Conservation (phyloP, 2,797 vertebrate species). For the Pampus argenteus region DNA sequence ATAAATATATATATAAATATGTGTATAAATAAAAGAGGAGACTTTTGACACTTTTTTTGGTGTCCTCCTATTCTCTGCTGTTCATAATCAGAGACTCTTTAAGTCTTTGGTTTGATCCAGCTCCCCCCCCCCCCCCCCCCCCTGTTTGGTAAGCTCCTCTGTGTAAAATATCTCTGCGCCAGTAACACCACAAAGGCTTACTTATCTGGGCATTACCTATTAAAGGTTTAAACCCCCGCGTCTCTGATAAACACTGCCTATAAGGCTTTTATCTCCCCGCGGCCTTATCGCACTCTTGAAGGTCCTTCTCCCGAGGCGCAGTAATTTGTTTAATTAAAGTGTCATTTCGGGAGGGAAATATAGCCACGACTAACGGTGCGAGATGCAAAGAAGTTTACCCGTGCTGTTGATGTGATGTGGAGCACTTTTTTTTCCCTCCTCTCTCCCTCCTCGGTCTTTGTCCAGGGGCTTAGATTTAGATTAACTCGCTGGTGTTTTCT, state of each 20-base stretch:
- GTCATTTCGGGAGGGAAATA: constrained; percentile 87
- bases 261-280: constrained; percentile 85
- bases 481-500: constrained; percentile 74
- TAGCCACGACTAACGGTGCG: constrained; percentile 64
- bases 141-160: constrained; percentile 77
- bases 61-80: constrained; percentile 51
- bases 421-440: constrained; percentile 34
- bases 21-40: constrained; percentile 64
- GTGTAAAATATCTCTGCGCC: constrained; percentile 84
- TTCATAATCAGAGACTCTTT: constrained; percentile 70
- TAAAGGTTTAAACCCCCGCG: constrained; percentile 87
- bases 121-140: constrained; percentile 41
- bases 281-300: constrained; percentile 84
- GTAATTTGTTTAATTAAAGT: constrained; percentile 91
- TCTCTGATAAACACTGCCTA: constrained; percentile 88
- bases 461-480: constrained; percentile 80
- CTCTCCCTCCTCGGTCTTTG: constrained; percentile 47
- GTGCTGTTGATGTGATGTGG: constrained; percentile 60
- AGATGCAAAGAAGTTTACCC: constrained; percentile 84
- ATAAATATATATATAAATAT: constrained; percentile 66
- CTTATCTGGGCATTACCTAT: constrained; percentile 90
- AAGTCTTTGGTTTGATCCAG: constrained; percentile 78
- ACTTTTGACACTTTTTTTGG: constrained; percentile 72
- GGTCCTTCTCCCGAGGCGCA: constrained; percentile 83
- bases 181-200: constrained; percentile 88